Evolutionary conservation across 1,140 invertebrate species (phyloP), one percentile per base, ranked within the genome.

Genomic region (Drosophila trapezifrons): DNA sequence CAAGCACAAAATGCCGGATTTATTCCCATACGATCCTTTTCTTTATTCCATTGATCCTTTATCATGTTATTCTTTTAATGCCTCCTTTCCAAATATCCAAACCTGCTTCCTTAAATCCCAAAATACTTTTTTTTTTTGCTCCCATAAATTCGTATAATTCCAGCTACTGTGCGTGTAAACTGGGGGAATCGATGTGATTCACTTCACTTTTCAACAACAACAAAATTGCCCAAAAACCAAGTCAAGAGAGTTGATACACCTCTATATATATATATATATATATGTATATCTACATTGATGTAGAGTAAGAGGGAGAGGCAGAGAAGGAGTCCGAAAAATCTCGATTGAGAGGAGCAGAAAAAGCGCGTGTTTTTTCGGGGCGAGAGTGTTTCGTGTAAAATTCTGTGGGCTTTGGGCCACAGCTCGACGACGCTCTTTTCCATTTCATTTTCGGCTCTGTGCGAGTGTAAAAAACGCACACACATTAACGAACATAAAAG

Each of bases 361-460:
- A 49, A 43, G 67, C 70, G 76, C 76, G 57, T 66, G 65, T 47
- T 52, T 37, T 52, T 52, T 29, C 43, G 67, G 66, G 67, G 65
- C 73, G 81, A 85, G 81, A 85, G 77, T 85, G 81, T 85, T 84
- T 84, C 80, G 65, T 51, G 65, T 69, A 69, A 69, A 69, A 66
- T 52, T 69, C 65, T 43, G 60, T 70, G 65, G 65, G 35, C 47
- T 69, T 47, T 70, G 67, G 67, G 64, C 45, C 67, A 77, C 63
- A 58, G 42, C 60, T 40, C 81, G 20, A n/a, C 29, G 29, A 51
- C 51, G 82, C 78, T 85, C 81, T 85, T 85, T 85, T 85, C 81
- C 81, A 85, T 85, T 85, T 85, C 82, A 85, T 85, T 85, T 85
- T 84, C 67, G 81, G 67, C 65, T 81, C 69, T 57, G 81, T 46